phyloP scores from a whole-genome alignment of 2,797 vertebrate species.

The Lycodopsis pacificus region DNA sequence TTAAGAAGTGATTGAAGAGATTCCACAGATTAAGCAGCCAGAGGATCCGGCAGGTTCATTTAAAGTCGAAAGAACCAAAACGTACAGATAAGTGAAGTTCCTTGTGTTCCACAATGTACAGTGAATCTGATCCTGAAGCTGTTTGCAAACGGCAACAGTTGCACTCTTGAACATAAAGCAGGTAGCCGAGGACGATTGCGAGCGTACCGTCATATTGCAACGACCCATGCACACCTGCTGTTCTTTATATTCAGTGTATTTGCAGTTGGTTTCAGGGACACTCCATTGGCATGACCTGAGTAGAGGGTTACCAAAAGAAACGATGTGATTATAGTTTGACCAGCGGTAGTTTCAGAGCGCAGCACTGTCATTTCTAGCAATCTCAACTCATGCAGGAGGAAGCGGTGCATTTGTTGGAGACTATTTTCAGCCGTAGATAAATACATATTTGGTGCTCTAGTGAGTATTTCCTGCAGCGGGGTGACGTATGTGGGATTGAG shows the following conservation, averaged over 20 bases:
- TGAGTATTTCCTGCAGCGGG: neutral
- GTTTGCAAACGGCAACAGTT: neutral
- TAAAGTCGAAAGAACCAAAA: conserved; percentile 8
- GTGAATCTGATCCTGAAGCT: neutral
- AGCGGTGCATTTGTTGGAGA: neutral
- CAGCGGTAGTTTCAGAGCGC: neutral
- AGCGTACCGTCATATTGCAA: neutral
- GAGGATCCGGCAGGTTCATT: conserved; percentile 23
- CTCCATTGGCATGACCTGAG: neutral
- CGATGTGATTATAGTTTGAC: neutral
- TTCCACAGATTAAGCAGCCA: conserved; percentile 20
- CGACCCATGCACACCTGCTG: neutral
- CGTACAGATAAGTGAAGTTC: neutral
- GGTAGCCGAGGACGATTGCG: no score
- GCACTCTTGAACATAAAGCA: neutral
- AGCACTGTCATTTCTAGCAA: neutral
- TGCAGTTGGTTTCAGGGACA: neutral
- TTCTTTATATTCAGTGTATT: neutral
- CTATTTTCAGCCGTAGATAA: neutral
- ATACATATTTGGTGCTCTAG: neutral
- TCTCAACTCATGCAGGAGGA: no score
- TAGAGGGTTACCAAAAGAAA: neutral
- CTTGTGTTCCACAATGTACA: neutral
- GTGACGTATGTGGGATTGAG: neutral
- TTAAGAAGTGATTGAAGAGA: conserved; percentile 32